Conservation (phyloP, 2,797 vertebrate genomes). For the Gymnoscopelus microlampas region DNA sequence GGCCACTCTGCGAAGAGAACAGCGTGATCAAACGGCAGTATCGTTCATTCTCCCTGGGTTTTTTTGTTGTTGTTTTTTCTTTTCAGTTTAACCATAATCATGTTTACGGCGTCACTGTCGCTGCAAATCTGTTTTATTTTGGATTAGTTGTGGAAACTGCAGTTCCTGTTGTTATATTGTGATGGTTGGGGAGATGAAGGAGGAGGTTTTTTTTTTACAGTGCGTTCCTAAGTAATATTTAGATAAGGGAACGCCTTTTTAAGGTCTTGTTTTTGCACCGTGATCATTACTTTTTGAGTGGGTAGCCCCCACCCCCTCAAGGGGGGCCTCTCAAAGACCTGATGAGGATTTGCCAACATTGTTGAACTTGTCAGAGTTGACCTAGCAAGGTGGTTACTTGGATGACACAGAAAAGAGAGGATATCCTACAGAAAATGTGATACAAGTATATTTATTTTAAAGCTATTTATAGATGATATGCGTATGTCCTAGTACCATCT, state of each 20-base stretch:
- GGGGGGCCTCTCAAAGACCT: neutral
- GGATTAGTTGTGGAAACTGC: slow-evolving; percentile 37
- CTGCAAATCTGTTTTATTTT: slow-evolving; percentile 45
- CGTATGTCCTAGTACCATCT: slow-evolving; percentile 62
- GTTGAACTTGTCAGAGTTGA: slow-evolving; percentile 46
- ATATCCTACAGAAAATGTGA: slow-evolving; percentile 80
- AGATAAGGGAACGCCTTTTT: slow-evolving; percentile 72
- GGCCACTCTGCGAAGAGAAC: slow-evolving; percentile 54
- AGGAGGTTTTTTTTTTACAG: slow-evolving; percentile 4
- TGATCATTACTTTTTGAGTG: slow-evolving; percentile 27
- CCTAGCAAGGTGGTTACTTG: slow-evolving; percentile 18
- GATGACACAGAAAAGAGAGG: slow-evolving; percentile 14
- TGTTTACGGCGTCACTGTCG: slow-evolving; percentile 64
- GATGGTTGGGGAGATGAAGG: slow-evolving; percentile 41
- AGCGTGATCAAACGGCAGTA: slow-evolving; percentile 64
- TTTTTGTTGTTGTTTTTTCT: neutral
- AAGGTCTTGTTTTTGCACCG: slow-evolving; percentile 61
- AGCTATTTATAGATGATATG: slow-evolving; percentile 80
- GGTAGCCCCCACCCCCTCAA: neutral
- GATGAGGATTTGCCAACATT: slow-evolving; percentile 48
- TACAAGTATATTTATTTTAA: slow-evolving; percentile 84
- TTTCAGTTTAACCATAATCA: slow-evolving; percentile 3
- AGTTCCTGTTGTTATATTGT: slow-evolving; percentile 46
- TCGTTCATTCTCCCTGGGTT: slow-evolving; percentile 35
- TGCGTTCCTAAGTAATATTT: slow-evolving; percentile 27